Percentiles rank a stretch among this genome's conserved stretches.
Conservation (phyloP, 2,888 invertebrate species). For the Oligia latruncula region DNA sequence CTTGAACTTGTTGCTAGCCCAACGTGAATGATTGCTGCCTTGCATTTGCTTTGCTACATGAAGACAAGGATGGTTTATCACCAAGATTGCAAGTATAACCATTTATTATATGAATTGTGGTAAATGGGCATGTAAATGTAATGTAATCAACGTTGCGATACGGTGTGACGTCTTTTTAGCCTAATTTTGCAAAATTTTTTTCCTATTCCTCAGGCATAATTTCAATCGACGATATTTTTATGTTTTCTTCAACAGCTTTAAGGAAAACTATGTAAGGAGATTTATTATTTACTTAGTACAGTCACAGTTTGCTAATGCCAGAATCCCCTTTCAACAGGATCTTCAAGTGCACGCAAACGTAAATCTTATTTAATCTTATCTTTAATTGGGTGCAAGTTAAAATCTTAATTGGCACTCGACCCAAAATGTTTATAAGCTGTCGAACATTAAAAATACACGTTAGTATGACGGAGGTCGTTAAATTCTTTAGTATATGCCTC, state of each 20-base stretch:
- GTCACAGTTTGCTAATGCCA: conserved; percentile 1
- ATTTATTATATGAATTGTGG: conserved; percentile 8
- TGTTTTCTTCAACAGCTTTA: conserved; percentile 14
- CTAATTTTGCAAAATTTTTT: neutral
- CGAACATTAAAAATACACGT: conserved; percentile 47
- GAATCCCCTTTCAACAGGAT: conserved; percentile 13
- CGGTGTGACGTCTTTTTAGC: conserved; percentile 4
- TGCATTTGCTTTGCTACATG: conserved; percentile 32
- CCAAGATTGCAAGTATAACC: conserved; percentile 19
- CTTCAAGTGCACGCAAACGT: conserved; percentile 39
- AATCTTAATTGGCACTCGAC: conserved; percentile 53
- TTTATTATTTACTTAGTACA: neutral
- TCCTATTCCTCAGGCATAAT: conserved; percentile 1
- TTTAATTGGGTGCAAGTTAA: conserved; percentile 41
- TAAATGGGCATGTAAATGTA: conserved; percentile 15
- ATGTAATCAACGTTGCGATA: conserved; percentile 28
- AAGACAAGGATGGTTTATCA: conserved; percentile 22
- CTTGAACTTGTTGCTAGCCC: conserved; percentile 63
- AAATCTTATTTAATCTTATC: conserved; percentile 48
- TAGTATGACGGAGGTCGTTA: conserved; percentile 36
- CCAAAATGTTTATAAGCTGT: conserved; percentile 48
- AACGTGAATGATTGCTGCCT: conserved; percentile 58
- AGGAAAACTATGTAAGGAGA: conserved; percentile 21
- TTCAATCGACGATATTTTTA: neutral
- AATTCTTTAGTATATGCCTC: conserved; percentile 29